Percentiles rank a stretch among this genome's conserved stretches.
These are phyloP conservation scores for Boloria selene DNA, from an alignment of 2,888 invertebrate genomes.

Conservation along the genomic window DNA sequence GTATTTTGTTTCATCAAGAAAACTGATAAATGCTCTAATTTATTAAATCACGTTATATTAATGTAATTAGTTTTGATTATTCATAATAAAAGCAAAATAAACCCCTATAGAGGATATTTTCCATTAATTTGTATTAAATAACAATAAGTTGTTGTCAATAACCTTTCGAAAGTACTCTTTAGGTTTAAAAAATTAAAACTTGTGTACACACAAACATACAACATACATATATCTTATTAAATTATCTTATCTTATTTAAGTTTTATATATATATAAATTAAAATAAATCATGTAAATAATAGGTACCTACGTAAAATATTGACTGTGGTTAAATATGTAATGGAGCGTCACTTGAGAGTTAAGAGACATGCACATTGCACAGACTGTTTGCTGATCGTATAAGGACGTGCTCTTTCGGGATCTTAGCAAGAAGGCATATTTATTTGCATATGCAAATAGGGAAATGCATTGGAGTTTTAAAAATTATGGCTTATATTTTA, in stretches of 20 bases:
- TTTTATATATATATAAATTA: not conserved
- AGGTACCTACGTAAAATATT: not conserved
- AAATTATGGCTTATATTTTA: conserved; percentile 5
- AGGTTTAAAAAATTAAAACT: no score
- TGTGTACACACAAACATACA: not conserved
- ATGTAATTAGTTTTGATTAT: conserved; percentile 2
- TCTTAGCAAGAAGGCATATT: conserved; percentile 21
- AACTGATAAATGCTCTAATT: conserved; percentile 22
- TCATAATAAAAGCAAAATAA: not conserved
- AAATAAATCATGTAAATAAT: not conserved
- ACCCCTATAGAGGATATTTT: not conserved
- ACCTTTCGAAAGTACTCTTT: no score
- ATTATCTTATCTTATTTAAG: no score
- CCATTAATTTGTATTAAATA: not conserved
- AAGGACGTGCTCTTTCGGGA: conserved; percentile 24
- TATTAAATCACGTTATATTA: not conserved
- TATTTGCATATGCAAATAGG: conserved; percentile 16
- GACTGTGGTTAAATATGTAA: conserved; percentile 22
- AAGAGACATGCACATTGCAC: conserved; percentile 13
- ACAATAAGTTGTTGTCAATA: no score
- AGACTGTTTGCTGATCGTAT: conserved; percentile 21
- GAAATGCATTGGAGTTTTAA: conserved; percentile 14
- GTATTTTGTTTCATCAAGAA: conserved; percentile 12
- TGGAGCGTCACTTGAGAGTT: conserved; percentile 20
- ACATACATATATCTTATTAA: no score